Conservation (phyloP, 1,140 invertebrate genomes). For the Heliothis subflexa region DNA sequence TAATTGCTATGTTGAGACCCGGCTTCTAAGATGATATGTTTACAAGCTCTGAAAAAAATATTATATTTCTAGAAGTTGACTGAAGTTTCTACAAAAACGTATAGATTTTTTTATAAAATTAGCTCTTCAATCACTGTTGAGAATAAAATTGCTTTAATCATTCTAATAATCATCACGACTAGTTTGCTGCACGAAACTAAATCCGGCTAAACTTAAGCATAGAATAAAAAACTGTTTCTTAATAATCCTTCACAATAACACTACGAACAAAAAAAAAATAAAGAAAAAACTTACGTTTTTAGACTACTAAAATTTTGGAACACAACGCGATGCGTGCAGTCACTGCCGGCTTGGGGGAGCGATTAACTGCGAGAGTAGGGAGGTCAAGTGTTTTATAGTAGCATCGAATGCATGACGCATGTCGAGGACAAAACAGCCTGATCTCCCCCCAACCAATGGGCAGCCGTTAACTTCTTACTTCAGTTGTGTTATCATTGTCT, state of each 20-base stretch:
- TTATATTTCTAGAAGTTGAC: no score
- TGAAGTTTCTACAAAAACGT: no score
- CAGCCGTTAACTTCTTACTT: neutral
- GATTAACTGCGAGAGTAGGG: conserved; percentile 65
- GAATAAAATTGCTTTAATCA: no score
- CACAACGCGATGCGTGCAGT: conserved; percentile 45
- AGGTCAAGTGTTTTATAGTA: conserved; percentile 61
- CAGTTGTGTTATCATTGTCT: neutral
- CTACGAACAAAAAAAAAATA: neutral
- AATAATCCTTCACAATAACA: neutral
- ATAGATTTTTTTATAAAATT: no score
- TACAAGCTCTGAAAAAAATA: no score
- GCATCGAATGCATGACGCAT: conserved; percentile 53
- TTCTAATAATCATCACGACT: no score
- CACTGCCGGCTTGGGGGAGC: conserved; percentile 39
- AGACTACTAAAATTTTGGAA: conserved; percentile 17
- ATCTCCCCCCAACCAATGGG: conserved; percentile 28
- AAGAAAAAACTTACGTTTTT: conserved; percentile 54
- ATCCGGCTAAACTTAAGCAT: neutral
- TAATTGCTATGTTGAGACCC: no score
- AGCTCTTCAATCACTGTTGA: no score
- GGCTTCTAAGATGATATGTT: no score
- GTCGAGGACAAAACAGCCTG: conserved; percentile 42
- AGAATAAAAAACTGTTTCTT: neutral
- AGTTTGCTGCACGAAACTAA: neutral